Evolutionary conservation across 2,888 invertebrate genomes (phyloP).

Genomic region (Andrena haemorrhoa): DNA sequence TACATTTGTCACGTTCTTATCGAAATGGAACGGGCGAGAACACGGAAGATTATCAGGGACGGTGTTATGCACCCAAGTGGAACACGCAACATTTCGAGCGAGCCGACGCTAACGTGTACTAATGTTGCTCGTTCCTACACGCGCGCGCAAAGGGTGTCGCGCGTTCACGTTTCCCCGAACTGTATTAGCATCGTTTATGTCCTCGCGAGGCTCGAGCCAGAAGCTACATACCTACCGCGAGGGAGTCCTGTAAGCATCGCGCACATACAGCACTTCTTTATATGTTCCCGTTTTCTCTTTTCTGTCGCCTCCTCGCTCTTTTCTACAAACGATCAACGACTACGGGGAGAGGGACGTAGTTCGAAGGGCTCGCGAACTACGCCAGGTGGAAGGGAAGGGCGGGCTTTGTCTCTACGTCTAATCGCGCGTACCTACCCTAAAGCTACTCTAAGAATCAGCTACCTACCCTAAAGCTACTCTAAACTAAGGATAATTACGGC

Average conservation of each 20-base stretch:
- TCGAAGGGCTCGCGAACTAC: slow-evolving; percentile 39
- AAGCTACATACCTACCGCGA: neutral
- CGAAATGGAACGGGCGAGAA: slow-evolving; percentile 62
- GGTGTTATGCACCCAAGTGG: slow-evolving; percentile 55
- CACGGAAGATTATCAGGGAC: slow-evolving; percentile 58
- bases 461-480: slow-evolving; percentile 65
- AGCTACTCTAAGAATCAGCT: slow-evolving; percentile 70
- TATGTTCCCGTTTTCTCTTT: neutral
- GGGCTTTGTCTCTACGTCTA: slow-evolving; percentile 57
- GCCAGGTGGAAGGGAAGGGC: slow-evolving; percentile 33
- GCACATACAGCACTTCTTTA: slow-evolving; percentile 24
- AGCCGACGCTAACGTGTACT: slow-evolving; percentile 55
- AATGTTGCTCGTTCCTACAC: slow-evolving; percentile 54
- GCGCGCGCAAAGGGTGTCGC: slow-evolving; percentile 16
- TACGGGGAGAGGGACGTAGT: slow-evolving; percentile 36
- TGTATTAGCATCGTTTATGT: slow-evolving; percentile 54
- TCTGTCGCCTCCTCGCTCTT: neutral
- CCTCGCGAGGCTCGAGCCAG: slow-evolving; percentile 27
- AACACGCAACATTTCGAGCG: slow-evolving; percentile 53
- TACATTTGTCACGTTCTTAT: slow-evolving; percentile 64
- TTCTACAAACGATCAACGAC: slow-evolving; percentile 36
- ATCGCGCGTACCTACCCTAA: slow-evolving; percentile 56
- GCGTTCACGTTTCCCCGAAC: slow-evolving; percentile 21
- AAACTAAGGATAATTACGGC: slow-evolving; percentile 68
- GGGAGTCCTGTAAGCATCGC: slow-evolving; percentile 62